phyloP scores from a whole-genome alignment of 2,797 vertebrate genomes.

The Micrastur ruficollis region DNA sequence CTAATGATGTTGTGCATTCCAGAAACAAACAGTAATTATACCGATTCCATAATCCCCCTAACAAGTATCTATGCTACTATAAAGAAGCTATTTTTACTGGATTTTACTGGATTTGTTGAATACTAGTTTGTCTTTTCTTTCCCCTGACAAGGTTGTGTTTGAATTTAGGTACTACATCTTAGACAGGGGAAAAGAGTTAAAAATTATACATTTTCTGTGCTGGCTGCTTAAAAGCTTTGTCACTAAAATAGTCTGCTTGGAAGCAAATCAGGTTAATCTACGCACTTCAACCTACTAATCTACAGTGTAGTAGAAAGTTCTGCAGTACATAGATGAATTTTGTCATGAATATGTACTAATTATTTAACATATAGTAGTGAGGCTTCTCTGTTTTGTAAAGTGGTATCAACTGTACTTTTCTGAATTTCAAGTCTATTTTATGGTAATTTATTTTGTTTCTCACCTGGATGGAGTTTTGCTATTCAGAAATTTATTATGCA shows the following conservation, averaged over 20 bases:
- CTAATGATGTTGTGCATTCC: not conserved
- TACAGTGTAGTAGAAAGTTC: not conserved
- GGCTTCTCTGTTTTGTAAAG: not conserved
- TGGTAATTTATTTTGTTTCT: not conserved
- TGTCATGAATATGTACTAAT: not conserved
- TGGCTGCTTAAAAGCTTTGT: not conserved
- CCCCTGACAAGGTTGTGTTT: not conserved
- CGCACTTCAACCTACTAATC: not conserved
- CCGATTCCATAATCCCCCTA: not conserved
- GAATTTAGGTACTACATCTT: not conserved
- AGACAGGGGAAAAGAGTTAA: not conserved
- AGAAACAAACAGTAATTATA: constrained; percentile 1
- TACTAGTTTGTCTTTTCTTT: not conserved
- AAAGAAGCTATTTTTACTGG: not conserved
- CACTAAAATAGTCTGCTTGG: not conserved
- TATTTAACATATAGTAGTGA: not conserved
- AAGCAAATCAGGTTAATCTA: not conserved
- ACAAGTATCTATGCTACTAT: not conserved
- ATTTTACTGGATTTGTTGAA: not conserved
- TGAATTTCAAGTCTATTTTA: not conserved
- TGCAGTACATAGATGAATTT: not conserved
- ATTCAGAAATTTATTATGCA: not conserved
- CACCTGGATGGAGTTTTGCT: not conserved
- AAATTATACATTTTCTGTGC: not conserved
- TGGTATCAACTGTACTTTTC: not conserved